Conservation (phyloP, 2,888 invertebrate genomes). For the Hymenopus coronatus region DNA sequence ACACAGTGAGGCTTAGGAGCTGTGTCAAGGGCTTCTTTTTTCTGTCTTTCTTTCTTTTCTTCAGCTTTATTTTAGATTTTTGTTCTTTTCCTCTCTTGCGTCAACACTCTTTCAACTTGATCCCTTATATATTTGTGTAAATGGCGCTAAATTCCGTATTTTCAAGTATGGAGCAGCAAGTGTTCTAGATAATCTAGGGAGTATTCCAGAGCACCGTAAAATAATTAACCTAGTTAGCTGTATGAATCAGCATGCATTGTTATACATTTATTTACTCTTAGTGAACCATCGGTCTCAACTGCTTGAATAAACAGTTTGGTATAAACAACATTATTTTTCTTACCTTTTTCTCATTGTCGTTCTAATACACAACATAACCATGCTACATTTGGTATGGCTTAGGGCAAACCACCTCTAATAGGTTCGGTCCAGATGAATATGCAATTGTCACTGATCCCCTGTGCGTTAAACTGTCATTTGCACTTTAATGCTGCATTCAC, state of each 20-base stretch:
- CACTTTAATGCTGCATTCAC: no score
- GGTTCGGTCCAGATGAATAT: no score
- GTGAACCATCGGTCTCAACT: not conserved
- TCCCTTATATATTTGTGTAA: not conserved
- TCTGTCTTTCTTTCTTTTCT: not conserved
- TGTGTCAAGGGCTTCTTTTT: not conserved
- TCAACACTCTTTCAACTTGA: not conserved
- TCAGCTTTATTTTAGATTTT: not conserved
- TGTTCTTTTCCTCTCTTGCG: not conserved
- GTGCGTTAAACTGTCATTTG: no score
- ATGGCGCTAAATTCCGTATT: not conserved
- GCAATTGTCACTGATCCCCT: no score
- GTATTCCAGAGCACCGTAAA: not conserved
- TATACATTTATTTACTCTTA: not conserved
- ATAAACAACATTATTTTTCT: no score
- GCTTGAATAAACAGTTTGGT: no score
- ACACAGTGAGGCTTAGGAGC: not conserved
- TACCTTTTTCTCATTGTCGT: no score
- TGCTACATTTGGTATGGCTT: no score
- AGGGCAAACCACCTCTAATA: no score
- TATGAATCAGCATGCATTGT: not conserved
- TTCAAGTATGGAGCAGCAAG: not conserved
- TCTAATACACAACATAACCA: no score
- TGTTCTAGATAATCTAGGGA: not conserved
- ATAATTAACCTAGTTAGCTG: not conserved